Evolutionary conservation across 2,888 invertebrate species (phyloP), one percentile per base, ranked within the genome.

Genomic region (Toxonevra muliebris): DNA sequence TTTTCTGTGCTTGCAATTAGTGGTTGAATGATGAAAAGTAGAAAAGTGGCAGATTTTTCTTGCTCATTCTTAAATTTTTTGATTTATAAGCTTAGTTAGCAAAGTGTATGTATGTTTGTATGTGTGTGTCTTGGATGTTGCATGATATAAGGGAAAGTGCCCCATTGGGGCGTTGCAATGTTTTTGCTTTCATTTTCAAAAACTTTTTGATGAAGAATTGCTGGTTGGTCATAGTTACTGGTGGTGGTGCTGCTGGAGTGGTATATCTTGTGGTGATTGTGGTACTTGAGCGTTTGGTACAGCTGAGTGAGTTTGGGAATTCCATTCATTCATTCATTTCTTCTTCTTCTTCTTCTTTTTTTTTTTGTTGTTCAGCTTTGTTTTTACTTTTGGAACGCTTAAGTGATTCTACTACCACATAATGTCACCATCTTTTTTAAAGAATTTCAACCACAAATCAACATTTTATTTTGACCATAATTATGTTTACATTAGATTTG

Each of bases 391-490:
- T 41, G 58, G 10, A 40, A 3, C 40, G 30, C n/a, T 41, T 53
- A 53, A 61, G 53, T 52, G 53, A 53, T 52, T 53, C 52, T 52
- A 20, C 4, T 9, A 58, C n/a, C 58, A 13, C n/a, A 41, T 40
- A 58, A 12, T 12, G 15, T 19, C 15, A 17, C 60, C 41, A 13
- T 30, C 20, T 20, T 57, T 20, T 10, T 17, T 13, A 30, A 48
- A 80, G 80, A 78, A 80, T 80, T 76, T 77, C 73, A 74, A 79
- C 79, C 79, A 79, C 79, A 79, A 80, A 77, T 77, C 79, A 76
- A 69, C 19, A 12, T 61, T 55, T 41, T 17, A 30, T 53, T 19
- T 13, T 45, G 61, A 61, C 66, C 66, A 61, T 78, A 79, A 80
- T 79, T 79, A 65, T 60, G 58, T 66, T 63, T 63, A 30, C 54